Conservation (phyloP, 2,113 vertebrate species). For the Panthera uncia region DNA sequence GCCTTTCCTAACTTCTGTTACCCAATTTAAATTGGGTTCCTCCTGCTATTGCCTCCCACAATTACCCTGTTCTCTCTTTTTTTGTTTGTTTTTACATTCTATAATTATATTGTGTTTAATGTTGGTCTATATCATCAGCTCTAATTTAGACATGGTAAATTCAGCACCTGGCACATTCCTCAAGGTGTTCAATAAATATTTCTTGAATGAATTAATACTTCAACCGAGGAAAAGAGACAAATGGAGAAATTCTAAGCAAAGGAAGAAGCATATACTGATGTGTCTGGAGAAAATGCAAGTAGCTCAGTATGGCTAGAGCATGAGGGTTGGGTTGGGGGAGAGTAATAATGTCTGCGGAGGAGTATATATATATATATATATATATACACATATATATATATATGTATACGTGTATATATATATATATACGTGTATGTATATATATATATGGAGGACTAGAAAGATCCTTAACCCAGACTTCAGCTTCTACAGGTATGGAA, state of each 20-base stretch:
- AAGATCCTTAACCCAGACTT: neutral
- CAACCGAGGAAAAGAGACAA: neutral
- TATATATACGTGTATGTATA: no score
- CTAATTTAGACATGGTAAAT: neutral
- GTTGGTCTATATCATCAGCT: neutral
- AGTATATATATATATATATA: neutral
- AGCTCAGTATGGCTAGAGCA: neutral
- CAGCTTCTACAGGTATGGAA: neutral
- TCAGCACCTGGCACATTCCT: neutral
- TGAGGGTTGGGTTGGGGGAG: neutral
- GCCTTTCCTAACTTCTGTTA: neutral
- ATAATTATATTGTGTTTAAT: neutral
- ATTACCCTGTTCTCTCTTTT: neutral
- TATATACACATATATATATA: no score
- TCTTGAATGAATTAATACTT: slow-evolving; percentile 21
- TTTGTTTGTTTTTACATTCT: neutral
- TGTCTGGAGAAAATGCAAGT: slow-evolving; percentile 24
- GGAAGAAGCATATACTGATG: neutral
- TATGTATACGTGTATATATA: no score
- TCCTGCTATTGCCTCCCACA: neutral
- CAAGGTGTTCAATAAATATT: neutral
- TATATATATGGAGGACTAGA: neutral
- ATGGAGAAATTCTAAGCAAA: neutral
- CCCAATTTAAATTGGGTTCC: neutral
- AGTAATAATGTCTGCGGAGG: neutral